phyloP scores from a whole-genome alignment of 2,113 vertebrate species.

The Xerus inauris region DNA sequence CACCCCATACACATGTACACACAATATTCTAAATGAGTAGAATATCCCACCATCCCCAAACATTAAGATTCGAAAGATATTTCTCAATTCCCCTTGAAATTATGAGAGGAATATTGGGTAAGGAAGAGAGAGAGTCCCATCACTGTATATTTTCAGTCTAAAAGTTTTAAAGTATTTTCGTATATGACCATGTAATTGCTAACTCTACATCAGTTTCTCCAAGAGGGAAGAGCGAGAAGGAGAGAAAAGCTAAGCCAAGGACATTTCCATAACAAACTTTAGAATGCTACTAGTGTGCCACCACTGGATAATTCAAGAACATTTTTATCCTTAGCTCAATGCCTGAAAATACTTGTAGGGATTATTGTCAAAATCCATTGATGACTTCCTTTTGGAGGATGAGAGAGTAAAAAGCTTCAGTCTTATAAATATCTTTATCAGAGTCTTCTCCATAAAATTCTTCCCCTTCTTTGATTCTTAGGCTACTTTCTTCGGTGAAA shows the following conservation, averaged over 20 bases:
- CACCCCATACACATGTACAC: constrained; percentile 54
- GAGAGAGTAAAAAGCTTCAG: constrained; percentile 59
- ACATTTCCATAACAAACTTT: constrained; percentile 45
- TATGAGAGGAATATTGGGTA: neutral
- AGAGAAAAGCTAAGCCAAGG: neutral
- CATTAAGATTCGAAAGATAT: constrained; percentile 60
- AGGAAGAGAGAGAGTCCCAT: neutral
- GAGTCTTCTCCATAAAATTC: constrained; percentile 27
- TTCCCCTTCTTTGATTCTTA: neutral
- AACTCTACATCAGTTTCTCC: neutral
- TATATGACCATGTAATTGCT: neutral
- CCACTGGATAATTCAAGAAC: constrained; percentile 64
- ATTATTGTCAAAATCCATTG: constrained; percentile 71
- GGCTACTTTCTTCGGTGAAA: constrained; percentile 63
- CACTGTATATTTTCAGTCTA: neutral
- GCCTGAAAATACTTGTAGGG: constrained; percentile 73
- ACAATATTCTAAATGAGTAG: constrained; percentile 62
- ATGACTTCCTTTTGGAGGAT: constrained; percentile 60
- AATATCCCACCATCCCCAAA: constrained; percentile 54
- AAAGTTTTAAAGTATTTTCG: neutral
- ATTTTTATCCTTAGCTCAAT: constrained; percentile 63
- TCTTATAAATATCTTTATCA: constrained; percentile 66
- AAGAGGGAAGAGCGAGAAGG: neutral
- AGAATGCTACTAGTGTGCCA: neutral
- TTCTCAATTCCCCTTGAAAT: constrained; percentile 71